Evolutionary conservation across 2,888 invertebrate genomes (phyloP).

Genomic region (Epinotia demarniana): DNA sequence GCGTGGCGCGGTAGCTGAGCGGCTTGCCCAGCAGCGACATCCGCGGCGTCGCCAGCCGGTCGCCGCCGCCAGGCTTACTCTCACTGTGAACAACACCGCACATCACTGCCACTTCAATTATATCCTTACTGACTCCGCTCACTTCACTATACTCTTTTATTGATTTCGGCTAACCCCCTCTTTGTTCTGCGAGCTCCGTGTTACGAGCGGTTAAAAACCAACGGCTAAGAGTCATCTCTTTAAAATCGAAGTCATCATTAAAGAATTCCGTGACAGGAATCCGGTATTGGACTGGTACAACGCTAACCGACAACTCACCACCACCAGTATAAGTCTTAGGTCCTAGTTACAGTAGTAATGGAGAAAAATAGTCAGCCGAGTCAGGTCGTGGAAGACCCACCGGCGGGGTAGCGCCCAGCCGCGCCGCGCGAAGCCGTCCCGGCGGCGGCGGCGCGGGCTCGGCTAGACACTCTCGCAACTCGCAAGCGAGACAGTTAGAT

Average conservation of each 20-base stretch:
- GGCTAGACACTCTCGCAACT: slow-evolving; percentile 47
- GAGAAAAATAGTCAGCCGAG: no score
- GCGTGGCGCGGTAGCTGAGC: slow-evolving; percentile 93
- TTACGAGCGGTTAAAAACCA: background rate
- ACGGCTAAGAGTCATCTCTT: no score
- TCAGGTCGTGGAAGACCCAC: no score
- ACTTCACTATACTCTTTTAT: slow-evolving; percentile 25
- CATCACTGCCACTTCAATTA: slow-evolving; percentile 48
- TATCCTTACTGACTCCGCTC: slow-evolving; percentile 6
- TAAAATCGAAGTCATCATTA: no score
- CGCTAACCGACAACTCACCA: no score
- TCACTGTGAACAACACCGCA: slow-evolving; percentile 75
- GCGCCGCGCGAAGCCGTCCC: background rate
- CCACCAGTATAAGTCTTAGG: background rate
- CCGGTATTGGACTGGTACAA: no score
- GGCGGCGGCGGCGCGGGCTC: slow-evolving; percentile 7
- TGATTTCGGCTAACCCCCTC: slow-evolving; percentile 17
- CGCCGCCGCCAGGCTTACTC: slow-evolving; percentile 82
- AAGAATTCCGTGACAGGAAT: no score
- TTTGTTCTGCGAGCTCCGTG: slow-evolving; percentile 35
- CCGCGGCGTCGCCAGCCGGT: slow-evolving; percentile 92
- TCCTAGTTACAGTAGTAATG: background rate
- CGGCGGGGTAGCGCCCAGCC: background rate
- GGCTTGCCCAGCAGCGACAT: slow-evolving; percentile 97
- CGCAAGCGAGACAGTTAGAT: slow-evolving; percentile 62